These are phyloP conservation scores for Onchidella celtica DNA, from an alignment of 2,888 invertebrate species.

Conservation along the genomic window DNA sequence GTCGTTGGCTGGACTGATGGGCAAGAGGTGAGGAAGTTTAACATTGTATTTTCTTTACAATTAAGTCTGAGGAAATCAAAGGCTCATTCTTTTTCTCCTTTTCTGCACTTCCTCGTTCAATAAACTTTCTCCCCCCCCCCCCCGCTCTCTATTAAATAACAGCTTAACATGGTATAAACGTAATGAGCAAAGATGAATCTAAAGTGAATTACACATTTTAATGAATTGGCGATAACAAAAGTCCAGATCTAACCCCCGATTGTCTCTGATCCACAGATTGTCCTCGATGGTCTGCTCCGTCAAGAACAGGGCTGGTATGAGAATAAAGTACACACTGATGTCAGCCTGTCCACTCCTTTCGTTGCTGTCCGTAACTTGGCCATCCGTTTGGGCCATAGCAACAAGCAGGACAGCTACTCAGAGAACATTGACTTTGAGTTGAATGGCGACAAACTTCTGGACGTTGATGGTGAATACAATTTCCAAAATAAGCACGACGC, in stretches of 20 bases:
- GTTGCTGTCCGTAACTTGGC: constrained; percentile 30
- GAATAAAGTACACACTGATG: constrained; percentile 27
- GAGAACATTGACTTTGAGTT: constrained; percentile 45
- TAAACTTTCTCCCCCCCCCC: too few relatives aligned
- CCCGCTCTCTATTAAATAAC: too few relatives aligned
- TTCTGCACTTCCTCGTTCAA: too few relatives aligned
- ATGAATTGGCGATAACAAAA: too few relatives aligned
- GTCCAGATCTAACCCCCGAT: too few relatives aligned
- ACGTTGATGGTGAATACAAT: constrained; percentile 42
- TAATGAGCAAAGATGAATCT: too few relatives aligned
- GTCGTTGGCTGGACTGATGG: constrained; percentile 41
- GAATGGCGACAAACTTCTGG: constrained; percentile 51
- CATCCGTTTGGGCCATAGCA: constrained; percentile 17
- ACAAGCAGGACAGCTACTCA: neutral
- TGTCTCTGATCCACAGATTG: constrained; percentile 3
- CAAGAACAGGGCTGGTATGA: constrained; percentile 43
- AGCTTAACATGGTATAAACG: too few relatives aligned
- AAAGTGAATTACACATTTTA: too few relatives aligned
- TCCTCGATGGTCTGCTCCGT: constrained; percentile 12
- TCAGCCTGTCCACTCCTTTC: constrained; percentile 48
- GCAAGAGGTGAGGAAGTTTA: neutral
- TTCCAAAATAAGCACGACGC: constrained; percentile 43
- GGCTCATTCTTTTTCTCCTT: too few relatives aligned
- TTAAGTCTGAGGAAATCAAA: too few relatives aligned
- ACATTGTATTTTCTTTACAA: neutral